phyloP scores from a whole-genome alignment of 2,113 vertebrate species.

The Ceyx melanurus region DNA sequence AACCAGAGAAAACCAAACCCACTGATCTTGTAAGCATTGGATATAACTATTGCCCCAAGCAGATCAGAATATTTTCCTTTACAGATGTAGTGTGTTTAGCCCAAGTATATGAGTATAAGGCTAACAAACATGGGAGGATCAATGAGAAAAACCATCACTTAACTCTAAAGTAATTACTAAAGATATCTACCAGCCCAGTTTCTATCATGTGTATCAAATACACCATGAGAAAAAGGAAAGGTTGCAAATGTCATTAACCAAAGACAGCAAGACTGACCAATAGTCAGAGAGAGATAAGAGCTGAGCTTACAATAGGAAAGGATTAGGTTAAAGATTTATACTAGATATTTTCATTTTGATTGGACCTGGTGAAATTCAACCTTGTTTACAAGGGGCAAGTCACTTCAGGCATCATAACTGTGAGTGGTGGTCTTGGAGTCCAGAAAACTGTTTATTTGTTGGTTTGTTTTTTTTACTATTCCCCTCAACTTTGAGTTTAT shows the following conservation, averaged over 20 bases:
- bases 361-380: neutral
- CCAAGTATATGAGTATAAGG: neutral
- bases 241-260: neutral
- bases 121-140: neutral
- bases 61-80: neutral
- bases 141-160: neutral
- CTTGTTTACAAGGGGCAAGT: neutral
- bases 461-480: no score
- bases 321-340: neutral
- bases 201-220: neutral
- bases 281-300: neutral
- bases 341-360: neutral
- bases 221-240: neutral
- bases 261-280: neutral
- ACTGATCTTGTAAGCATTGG: neutral
- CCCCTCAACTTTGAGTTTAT: neutral
- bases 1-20: fast-evolving
- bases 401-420: neutral
- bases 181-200: neutral
- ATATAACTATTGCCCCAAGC: neutral
- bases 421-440: neutral
- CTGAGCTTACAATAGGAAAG: neutral
- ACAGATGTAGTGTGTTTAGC: neutral
- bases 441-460: neutral
- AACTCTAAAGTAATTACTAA: neutral